These are phyloP conservation scores for Pyrgus malvae DNA, from an alignment of 2,888 invertebrate genomes.

Conservation along the genomic window DNA sequence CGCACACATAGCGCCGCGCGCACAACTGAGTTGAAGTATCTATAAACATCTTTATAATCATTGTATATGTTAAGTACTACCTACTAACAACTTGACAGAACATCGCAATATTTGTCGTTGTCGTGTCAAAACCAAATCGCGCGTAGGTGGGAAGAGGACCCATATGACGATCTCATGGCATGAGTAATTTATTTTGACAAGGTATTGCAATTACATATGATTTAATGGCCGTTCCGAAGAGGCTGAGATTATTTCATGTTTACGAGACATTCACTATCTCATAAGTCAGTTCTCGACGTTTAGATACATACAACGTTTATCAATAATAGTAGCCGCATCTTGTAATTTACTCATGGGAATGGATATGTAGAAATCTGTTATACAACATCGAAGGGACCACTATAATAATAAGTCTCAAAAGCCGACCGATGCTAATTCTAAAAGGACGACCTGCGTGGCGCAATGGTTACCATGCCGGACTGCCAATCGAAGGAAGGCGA, in stretches of 20 bases:
- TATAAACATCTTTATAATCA: too few relatives aligned
- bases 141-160: conserved; percentile 53
- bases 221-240: neutral
- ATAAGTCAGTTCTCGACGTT: neutral
- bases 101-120: conserved; percentile 50
- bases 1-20: too few relatives aligned
- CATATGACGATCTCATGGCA: conserved; percentile 39
- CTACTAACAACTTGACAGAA: conserved; percentile 36
- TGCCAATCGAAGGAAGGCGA: too few relatives aligned
- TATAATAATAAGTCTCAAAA: too few relatives aligned
- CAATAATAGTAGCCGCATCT: neutral
- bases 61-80: neutral
- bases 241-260: neutral
- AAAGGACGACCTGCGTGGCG: too few relatives aligned
- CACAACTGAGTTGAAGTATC: too few relatives aligned
- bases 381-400: too few relatives aligned
- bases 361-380: too few relatives aligned
- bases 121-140: conserved; percentile 41
- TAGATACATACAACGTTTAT: neutral
- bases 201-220: conserved; percentile 43
- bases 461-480: too few relatives aligned
- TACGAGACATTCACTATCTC: neutral
- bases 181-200: conserved; percentile 55
- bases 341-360: too few relatives aligned
- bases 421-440: too few relatives aligned